Base-by-base conservation (phyloP, 2,113 vertebrate species). In the Hemiscyllium ocellatum region DNA sequence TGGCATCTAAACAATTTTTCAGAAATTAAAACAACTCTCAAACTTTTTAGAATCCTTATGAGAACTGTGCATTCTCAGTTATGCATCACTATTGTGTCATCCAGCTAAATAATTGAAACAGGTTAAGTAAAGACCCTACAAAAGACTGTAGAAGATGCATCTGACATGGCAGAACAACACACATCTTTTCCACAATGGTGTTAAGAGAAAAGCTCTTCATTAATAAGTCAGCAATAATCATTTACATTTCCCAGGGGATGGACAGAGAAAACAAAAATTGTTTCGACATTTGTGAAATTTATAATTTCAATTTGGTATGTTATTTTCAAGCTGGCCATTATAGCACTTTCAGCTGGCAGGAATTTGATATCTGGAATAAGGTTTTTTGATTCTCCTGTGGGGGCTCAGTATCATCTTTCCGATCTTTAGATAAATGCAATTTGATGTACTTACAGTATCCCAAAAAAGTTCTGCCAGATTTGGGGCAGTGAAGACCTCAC, bases 401-500 rank as follows among this genome's bases (percentile, higher is more conserved):
- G 29, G 65, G 4, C 6, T 42, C 19, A 42, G 7, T 42, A 83
- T 19, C 56, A 86, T 85, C 37, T 66, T 83, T 86, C 3, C 33
- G 47, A 47, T 95, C 20, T 83, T 95, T 17, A 95, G n/a, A 65
- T 56, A 85, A 86, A 20, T 33, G 50, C n/a, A 93, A 90, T 29
- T 24, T 83, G 50, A 76, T 68, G n/a, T 29, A 96, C 98, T 98
- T 96, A 99, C 99, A 15, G 98, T 98, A 97, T 99, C 99, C 99
- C 99, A 99, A 96, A 99, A 99, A 56, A 99, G 97, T 96, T 99
- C 98, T 19, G 99, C 98, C 96, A 99, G 98, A 97, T 97, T 99
- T 94, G 98, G 98, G 95, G 98, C 98, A 95, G 98, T 97, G 66
- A 99, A 97, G 70, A 99, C 99, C 96, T 99, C 99, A 96, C 99